Evolutionary conservation across 2,888 invertebrate genomes (phyloP).

Genomic region (Aphelenchoides bicaudatus): DNA sequence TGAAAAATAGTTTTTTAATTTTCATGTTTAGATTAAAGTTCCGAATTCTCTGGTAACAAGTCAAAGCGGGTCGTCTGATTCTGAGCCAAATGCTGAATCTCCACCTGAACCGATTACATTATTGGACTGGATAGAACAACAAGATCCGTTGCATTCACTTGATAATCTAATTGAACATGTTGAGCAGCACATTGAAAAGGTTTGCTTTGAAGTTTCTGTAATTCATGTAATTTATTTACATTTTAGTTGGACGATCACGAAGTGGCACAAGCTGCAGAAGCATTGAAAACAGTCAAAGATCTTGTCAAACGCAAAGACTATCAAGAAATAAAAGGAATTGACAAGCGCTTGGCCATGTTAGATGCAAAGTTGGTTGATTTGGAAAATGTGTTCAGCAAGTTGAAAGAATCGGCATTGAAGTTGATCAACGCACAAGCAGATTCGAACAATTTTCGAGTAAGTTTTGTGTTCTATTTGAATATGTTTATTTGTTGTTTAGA

Average conservation of each 20-base stretch:
- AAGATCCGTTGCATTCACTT: slow-evolving; percentile 39
- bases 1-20: slow-evolving; percentile 9
- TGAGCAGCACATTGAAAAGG: slow-evolving; percentile 30
- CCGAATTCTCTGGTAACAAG: slow-evolving; percentile 22
- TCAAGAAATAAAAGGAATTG: slow-evolving; percentile 51
- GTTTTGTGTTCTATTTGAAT: slow-evolving; percentile 4
- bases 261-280: slow-evolving; percentile 21
- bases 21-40: slow-evolving; percentile 28
- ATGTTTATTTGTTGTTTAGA: slow-evolving; percentile 16
- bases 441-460: slow-evolving; percentile 19
- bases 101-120: slow-evolving; percentile 36
- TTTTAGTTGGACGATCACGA: slow-evolving; percentile 31
- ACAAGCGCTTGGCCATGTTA: slow-evolving; percentile 42
- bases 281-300: slow-evolving; percentile 33
- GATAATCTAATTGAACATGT: slow-evolving; percentile 31
- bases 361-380: slow-evolving; percentile 36
- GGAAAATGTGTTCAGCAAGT: slow-evolving; percentile 27
- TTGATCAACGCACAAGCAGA: slow-evolving; percentile 16
- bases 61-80: slow-evolving; percentile 15
- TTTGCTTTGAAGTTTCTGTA: neutral
- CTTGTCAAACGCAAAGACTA: slow-evolving; percentile 40
- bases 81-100: too few species aligned
- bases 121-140: slow-evolving; percentile 50
- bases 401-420: slow-evolving; percentile 3
- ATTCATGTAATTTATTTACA: neutral